Evolutionary conservation across 1,140 invertebrate genomes (phyloP).

Genomic region (Spodoptera frugiperda): DNA sequence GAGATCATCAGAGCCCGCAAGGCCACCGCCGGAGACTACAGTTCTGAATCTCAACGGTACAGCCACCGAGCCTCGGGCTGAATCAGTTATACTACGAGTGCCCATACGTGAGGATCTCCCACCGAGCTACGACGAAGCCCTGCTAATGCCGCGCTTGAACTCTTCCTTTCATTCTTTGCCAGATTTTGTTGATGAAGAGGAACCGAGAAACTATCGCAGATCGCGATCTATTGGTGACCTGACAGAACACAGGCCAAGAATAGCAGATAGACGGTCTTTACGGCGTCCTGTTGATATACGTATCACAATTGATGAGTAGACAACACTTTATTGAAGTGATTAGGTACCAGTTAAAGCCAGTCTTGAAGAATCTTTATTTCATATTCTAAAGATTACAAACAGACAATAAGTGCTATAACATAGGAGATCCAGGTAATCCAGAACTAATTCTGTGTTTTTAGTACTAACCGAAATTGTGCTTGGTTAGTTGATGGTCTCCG

Average conservation of each 20-base stretch:
- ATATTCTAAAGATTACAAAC: not conserved
- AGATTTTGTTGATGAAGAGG: conserved; percentile 80
- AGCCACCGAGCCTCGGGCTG: conserved; percentile 77
- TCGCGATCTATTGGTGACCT: conserved; percentile 80
- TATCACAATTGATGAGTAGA: conserved; percentile 27
- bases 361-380: too few species aligned
- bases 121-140: conserved; percentile 90
- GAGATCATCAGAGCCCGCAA: conserved; percentile 79
- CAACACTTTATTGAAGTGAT: not conserved
- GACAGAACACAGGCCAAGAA: conserved; percentile 68
- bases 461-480: too few species aligned
- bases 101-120: conserved; percentile 88
- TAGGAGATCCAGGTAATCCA: too few species aligned
- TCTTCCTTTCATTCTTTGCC: conserved; percentile 87
- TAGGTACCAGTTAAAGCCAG: too few species aligned
- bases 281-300: conserved; percentile 70
- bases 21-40: conserved; percentile 81
- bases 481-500: too few species aligned
- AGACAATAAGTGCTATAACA: too few species aligned
- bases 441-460: too few species aligned
- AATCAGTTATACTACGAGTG: conserved; percentile 84
- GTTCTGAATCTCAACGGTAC: conserved; percentile 84
- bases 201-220: conserved; percentile 61
- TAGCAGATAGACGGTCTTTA: conserved; percentile 70
- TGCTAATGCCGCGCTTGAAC: conserved; percentile 89